phyloP scores from a whole-genome alignment of 2,888 invertebrate species.

The Drosophila koepferae region DNA sequence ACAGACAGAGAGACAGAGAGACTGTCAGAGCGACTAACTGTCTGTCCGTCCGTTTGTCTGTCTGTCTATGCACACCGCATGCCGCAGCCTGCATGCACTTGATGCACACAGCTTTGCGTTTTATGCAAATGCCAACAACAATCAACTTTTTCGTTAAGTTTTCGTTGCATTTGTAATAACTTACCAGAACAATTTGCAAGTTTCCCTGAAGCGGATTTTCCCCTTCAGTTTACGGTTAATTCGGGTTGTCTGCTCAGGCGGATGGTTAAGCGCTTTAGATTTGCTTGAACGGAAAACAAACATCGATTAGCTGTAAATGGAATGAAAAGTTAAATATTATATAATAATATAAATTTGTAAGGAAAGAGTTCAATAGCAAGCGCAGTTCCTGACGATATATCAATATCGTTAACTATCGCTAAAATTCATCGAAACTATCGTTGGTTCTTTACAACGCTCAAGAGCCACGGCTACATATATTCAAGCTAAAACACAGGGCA shows the following conservation, averaged over 20 bases:
- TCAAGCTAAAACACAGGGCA: not conserved
- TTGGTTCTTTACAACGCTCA: not conserved
- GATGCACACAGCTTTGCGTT: constrained; percentile 46
- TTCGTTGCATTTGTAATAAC: constrained; percentile 43
- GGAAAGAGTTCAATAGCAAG: too few species aligned
- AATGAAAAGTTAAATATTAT: too few species aligned
- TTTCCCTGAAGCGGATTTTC: not conserved
- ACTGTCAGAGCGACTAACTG: constrained; percentile 18
- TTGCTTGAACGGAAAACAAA: not conserved
- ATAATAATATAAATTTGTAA: too few species aligned
- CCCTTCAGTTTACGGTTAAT: not conserved
- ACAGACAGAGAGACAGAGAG: too few species aligned
- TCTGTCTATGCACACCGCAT: constrained; percentile 5
- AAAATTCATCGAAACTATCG: not conserved
- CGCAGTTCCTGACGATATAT: too few species aligned
- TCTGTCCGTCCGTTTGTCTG: not conserved
- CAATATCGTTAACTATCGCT: too few species aligned
- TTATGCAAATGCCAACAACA: constrained; percentile 68
- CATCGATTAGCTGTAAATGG: not conserved
- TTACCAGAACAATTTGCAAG: constrained; percentile 38
- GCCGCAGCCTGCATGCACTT: constrained; percentile 39
- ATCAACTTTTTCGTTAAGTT: constrained; percentile 58
- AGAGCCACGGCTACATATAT: not conserved
- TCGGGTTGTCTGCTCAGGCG: not conserved
- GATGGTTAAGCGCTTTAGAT: not conserved